Evolutionary conservation across 2,797 vertebrate genomes (phyloP), one percentile per base, ranked within the genome.

Genomic region (Chelmon rostratus): DNA sequence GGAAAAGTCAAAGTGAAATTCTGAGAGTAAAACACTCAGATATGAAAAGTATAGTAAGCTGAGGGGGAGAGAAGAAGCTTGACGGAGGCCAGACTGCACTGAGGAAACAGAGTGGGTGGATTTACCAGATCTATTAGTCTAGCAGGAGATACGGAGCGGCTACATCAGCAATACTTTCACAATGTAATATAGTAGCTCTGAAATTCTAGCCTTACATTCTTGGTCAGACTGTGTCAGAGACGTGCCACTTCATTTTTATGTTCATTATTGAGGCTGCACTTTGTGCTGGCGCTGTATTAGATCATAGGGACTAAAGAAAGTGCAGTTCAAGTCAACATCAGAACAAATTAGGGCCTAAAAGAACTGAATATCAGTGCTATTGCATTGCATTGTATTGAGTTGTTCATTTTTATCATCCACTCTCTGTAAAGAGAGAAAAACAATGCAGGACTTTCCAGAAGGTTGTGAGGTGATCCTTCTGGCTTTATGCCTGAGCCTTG

Each of bases 31-130:
- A 4, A 28, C 74, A 49, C 57, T 83, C 21, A 23, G 70, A 80
- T 80, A 62, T 80, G 69, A 70, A 83, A 83, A 78, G 67, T 68
- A 69, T 70, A 25, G 62, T 67, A 25, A 68, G 77, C 47, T 70
- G 73, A 31, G 68, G 18, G 23, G 19, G 52, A 66, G 67, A 85
- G 74, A 79, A 73, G 69, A 70, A 52, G 69, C 58, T 83, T 63
- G 76, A 78, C 12, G 4, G 12, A 38, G 23, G 69, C 82, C 76
- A 82, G 82, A 70, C 64, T 68, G 58, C 56, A 42, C 44, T 38
- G 68, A 78, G 67, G 73, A 88, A 87, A 86, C 28, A 28, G 69
- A 63, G 76, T 61, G 44, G 81, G 59, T 46, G 80, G 66, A 77
- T 76, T 82, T 54, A 68, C 69, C 65, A 52, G 63, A 77, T 86